phyloP scores from a whole-genome alignment of 2,888 invertebrate species.

The Bombyx huttoni region DNA sequence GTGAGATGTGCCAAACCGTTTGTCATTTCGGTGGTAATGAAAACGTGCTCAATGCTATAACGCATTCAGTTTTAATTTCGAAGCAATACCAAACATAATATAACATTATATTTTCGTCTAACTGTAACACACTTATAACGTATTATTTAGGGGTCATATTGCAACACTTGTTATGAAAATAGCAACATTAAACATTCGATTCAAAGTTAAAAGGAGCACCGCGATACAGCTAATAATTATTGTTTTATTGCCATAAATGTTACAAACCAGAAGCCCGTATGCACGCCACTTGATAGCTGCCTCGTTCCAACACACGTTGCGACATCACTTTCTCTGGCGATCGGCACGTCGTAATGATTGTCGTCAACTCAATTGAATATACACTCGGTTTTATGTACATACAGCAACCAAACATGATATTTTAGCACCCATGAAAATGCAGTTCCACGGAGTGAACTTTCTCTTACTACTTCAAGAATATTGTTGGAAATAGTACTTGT shows the following conservation, averaged over 20 bases:
- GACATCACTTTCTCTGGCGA: constrained; percentile 59
- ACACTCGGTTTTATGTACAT: neutral
- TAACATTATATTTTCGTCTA: too few species aligned
- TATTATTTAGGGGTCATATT: too few species aligned
- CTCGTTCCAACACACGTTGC: constrained; percentile 32
- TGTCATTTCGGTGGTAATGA: constrained; percentile 6
- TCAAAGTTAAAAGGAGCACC: too few species aligned
- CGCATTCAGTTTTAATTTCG: too few species aligned
- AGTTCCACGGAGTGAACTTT: neutral
- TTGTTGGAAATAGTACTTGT: too few species aligned
- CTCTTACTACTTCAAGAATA: too few species aligned
- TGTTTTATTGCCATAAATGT: neutral
- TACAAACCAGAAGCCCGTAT: constrained; percentile 13
- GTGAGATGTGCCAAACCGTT: constrained; percentile 10
- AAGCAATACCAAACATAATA: too few species aligned
- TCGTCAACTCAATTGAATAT: constrained; percentile 5
- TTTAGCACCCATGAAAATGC: neutral
- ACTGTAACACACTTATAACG: too few species aligned
- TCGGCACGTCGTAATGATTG: constrained; percentile 23
- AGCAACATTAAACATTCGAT: too few species aligned
- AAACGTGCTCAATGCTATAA: constrained; percentile 7
- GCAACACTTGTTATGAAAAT: too few species aligned
- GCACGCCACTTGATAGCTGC: constrained; percentile 10
- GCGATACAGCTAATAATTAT: too few species aligned
- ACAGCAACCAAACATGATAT: neutral